A percentile compares a stretch with the other conserved stretches of the same genome.
phyloP scores from a whole-genome alignment of 2,888 invertebrate species.

The Caenorhabditis virilis region DNA sequence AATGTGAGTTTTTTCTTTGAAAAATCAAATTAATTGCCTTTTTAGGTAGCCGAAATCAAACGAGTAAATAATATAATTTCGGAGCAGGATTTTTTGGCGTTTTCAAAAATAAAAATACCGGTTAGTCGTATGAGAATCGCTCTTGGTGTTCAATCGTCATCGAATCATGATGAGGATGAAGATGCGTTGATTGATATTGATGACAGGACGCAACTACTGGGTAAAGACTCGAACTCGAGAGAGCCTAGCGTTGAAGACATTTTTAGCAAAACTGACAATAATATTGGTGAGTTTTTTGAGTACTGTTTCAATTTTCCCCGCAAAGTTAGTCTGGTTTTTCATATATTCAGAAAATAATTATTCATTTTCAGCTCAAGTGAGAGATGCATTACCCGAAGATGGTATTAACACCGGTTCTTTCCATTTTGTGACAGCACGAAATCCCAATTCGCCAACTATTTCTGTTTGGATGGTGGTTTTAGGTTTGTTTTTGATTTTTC shows the following conservation, averaged over 20 bases:
- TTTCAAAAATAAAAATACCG: slow-evolving; percentile 59
- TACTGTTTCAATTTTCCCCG: not conserved
- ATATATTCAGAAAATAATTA: not conserved
- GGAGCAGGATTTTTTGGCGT: slow-evolving; percentile 61
- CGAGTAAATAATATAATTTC: slow-evolving; percentile 62
- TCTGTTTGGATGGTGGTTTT: slow-evolving; percentile 38
- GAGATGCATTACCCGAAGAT: slow-evolving; percentile 48
- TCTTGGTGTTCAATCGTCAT: slow-evolving; percentile 36
- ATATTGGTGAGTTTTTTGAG: slow-evolving; percentile 47
- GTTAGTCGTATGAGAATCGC: slow-evolving; percentile 56
- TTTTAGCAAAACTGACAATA: slow-evolving; percentile 61
- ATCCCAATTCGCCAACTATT: slow-evolving; percentile 46
- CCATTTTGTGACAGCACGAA: slow-evolving; percentile 66
- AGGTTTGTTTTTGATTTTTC: slow-evolving; percentile 4
- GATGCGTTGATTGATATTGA: slow-evolving; percentile 25
- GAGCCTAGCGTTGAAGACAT: slow-evolving; percentile 60
- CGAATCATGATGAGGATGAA: slow-evolving; percentile 31
- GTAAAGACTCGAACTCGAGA: slow-evolving; percentile 15
- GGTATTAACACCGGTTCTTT: slow-evolving; percentile 45
- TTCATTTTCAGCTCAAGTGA: slow-evolving; percentile 32
- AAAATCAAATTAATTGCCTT: slow-evolving; percentile 4
- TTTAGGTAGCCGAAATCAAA: slow-evolving; percentile 65
- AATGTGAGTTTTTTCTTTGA: slow-evolving; percentile 45
- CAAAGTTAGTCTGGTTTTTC: not conserved
- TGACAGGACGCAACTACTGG: slow-evolving; percentile 33